phyloP scores from a whole-genome alignment of 1,140 invertebrate genomes.

The Muscidifurax raptorellus region DNA sequence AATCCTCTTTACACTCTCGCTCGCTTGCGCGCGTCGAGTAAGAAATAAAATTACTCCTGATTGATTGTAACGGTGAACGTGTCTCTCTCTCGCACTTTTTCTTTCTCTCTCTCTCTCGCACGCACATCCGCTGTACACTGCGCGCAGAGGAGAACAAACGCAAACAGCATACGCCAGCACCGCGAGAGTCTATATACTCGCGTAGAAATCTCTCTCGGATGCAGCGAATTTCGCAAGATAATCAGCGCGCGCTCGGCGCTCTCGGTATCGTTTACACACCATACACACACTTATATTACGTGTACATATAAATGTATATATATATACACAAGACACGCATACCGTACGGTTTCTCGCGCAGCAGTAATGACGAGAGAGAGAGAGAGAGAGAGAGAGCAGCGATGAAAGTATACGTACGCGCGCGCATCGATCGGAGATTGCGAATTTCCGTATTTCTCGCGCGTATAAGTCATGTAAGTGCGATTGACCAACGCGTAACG shows the following conservation, averaged over 20 bases:
- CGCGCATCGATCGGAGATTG: neutral
- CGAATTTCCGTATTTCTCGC: constrained; percentile 19
- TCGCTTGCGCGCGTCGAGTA: constrained; percentile 10
- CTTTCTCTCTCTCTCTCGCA: neutral
- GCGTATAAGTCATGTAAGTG: too few species aligned
- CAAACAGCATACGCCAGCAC: too few species aligned
- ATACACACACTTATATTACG: neutral
- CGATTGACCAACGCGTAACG: constrained; percentile 16
- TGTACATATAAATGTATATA: neutral
- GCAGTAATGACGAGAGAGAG: neutral
- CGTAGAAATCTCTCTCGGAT: neutral
- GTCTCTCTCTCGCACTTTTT: neutral
- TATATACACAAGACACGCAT: neutral
- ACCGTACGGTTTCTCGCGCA: neutral
- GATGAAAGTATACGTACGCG: neutral
- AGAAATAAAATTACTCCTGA: constrained; percentile 50
- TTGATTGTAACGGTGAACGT: constrained; percentile 46
- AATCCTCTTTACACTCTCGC: neutral
- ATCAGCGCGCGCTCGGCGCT: neutral
- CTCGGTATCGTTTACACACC: neutral
- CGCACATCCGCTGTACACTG: neutral
- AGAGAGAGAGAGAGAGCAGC: too few species aligned
- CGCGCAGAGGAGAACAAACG: neutral
- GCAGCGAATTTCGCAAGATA: constrained; percentile 17
- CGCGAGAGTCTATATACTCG: neutral